Percentiles rank a stretch among this genome's conserved stretches.
Evolutionary conservation across 2,888 invertebrate species (phyloP).

Genomic region (Tachystola acroxantha): DNA sequence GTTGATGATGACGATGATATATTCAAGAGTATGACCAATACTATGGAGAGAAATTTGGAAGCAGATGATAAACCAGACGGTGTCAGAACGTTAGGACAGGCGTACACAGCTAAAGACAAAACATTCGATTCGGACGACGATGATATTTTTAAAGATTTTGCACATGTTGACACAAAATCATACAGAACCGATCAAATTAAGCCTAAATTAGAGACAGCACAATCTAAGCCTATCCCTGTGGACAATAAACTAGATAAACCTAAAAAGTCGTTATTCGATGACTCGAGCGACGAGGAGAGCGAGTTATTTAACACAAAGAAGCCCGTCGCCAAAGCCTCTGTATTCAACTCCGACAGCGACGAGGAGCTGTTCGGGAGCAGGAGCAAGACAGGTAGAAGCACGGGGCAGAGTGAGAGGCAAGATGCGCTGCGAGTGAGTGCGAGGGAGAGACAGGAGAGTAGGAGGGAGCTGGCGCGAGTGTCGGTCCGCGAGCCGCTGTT

Average conservation of each 20-base stretch:
- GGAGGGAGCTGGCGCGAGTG: conserved; percentile 29
- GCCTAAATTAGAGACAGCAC: not conserved
- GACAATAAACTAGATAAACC: conserved; percentile 8
- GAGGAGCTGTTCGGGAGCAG: conserved; percentile 47
- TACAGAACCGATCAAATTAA: conserved; percentile 6
- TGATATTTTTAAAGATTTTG: conserved; percentile 3
- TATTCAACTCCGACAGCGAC: conserved; percentile 58
- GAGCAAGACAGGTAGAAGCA: conserved; percentile 17
- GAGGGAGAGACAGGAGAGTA: conserved; percentile 7
- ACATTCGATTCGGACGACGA: conserved; percentile 1
- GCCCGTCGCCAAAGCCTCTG: conserved; percentile 19
- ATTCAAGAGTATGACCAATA: conserved; percentile 16
- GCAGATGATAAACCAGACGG: too few relatives aligned
- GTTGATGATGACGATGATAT: conserved; percentile 23
- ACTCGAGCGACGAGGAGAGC: conserved; percentile 48
- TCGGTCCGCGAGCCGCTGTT: conserved; percentile 36
- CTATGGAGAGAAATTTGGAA: too few relatives aligned
- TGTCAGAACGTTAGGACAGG: conserved; percentile 15
- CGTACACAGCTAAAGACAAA: conserved; percentile 6
- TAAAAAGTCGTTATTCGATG: conserved; percentile 42
- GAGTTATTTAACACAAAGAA: conserved; percentile 43
- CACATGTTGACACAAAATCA: conserved; percentile 7
- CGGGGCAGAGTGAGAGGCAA: conserved; percentile 6
- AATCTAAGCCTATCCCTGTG: not conserved
- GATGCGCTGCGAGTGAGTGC: conserved; percentile 1